Base-by-base conservation (phyloP, 30 jellyfish, hydroid and myxozoan species). In the Nemopilema nomurai region DNA sequence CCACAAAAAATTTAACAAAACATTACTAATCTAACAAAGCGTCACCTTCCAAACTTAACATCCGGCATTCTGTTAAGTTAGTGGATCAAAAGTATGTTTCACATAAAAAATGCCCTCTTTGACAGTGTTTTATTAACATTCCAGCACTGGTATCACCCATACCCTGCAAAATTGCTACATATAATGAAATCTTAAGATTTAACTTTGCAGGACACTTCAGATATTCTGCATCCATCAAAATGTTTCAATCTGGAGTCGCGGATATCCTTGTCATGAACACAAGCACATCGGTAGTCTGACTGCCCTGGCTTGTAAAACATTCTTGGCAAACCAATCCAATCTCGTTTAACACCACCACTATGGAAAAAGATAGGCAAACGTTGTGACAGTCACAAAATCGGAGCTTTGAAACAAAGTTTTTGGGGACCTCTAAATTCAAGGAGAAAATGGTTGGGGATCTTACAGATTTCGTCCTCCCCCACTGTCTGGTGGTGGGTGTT, bases 271-370 rank as follows among this genome's bases (percentile, higher is more conserved):
- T 87, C 90, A 28, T 71, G 67, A 30, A 92, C 97, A 65, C 98
- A 92, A 31, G 98, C 98, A 51, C 98, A 92, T 31, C 98, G 67
- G 71, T 74, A 78, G 27, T 75, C 84, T 28, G 87, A 80, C 57
- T 87, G 95, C 0, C 98, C 98, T 9, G 96, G 96, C 79, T 75
- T 86, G 90, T 74, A 92, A 53, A 80, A 92, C 91, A 50, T 74
- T 52, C 98, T 92, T 29, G 98, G 98, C 23, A 74, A 76, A 1
- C 98, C 98, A 53, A 57, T 65, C 98, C 98, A 92, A 51, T 87
- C 92, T 23, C 98, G 82, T 53, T 79, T 70, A 16, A 87, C 57
- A 27, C 97, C 98, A 69, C 98, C 98, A 71, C 98, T 92, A 74
- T 26, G 76, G 33, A 25, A 52, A 27, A 72, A 20, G 1, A 49